Evolutionary conservation across 2,888 invertebrate genomes (phyloP), one percentile per base, ranked within the genome.

Genomic region (Cabera pusaria): DNA sequence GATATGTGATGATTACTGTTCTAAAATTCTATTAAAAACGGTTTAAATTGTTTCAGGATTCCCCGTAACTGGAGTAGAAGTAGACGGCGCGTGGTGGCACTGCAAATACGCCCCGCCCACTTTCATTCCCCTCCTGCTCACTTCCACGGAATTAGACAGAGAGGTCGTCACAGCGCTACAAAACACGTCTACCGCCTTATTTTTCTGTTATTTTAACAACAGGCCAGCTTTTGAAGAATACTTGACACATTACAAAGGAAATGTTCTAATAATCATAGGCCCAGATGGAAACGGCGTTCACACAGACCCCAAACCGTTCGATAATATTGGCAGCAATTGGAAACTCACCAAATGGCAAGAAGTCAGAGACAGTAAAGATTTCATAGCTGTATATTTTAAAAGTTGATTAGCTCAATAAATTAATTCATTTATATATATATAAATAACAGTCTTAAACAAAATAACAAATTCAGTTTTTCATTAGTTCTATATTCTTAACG

Each of bases 151-250:
- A 7, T 56, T 87, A 52, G 69, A 87, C 54, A 65, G 68, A 27
- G 80, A 83, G 34, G 74, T 77, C 24, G 61, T 64, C 2, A 44
- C 62, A 17, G 63, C 90, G 31, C 72, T 93, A 1, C 66, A 79
- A 14, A 61, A 73, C 5, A 53, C 73, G 6, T 73, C 88, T 21
- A 90, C 90, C 37, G 93, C 94, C 0, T 61, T 96, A 31, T 64
- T 96, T 26, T 96, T 96, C 70, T 96, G 95, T 64, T 96, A 96
- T 60, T 96, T 96, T 59, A 96, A 96, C 62, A 92, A 94, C 59
- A 90, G 92, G 3, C 52, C 63, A 0, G 94, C 94, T 9, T 96
- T 96, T 72, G 63, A 84, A 5, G 79, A 92, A 5, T 96, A 96
- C 59, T 72, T 96, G 40, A 69, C 90, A 50, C 67, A 90, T 59